A percentile compares a stretch with the other conserved stretches of the same genome.
Evolutionary conservation across 2,888 invertebrate genomes (phyloP).

Genomic region (Acanthosepion esculentum): DNA sequence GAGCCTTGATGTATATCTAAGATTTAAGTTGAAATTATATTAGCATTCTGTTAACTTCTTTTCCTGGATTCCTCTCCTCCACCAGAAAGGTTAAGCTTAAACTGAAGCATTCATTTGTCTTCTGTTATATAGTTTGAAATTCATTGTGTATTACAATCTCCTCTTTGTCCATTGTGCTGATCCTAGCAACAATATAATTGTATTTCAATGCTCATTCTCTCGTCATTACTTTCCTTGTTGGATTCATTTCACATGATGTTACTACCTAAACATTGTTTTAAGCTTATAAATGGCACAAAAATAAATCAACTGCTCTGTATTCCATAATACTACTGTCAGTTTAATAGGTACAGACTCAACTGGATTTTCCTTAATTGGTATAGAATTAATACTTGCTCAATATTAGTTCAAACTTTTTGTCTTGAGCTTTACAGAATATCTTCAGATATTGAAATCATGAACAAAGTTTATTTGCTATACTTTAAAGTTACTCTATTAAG

Average conservation of each 20-base stretch:
- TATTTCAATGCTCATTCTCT: too few species aligned
- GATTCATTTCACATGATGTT: too few species aligned
- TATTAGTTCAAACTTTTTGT: too few species aligned
- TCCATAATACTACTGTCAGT: neutral
- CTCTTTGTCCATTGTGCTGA: too few species aligned
- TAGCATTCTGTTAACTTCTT: too few species aligned
- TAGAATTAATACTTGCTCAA: neutral
- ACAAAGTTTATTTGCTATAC: neutral
- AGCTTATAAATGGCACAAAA: neutral
- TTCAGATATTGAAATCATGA: neutral
- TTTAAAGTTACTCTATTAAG: neutral
- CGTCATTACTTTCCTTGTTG: too few species aligned
- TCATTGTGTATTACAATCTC: too few species aligned
- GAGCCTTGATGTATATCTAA: neutral
- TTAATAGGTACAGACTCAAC: neutral
- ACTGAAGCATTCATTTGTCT: too few species aligned
- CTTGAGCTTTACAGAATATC: neutral
- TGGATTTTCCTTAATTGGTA: neutral
- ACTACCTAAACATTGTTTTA: neutral
- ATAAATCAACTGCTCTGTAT: neutral
- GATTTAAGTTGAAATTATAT: neutral
- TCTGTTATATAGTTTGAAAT: too few species aligned
- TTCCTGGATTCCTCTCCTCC: too few species aligned
- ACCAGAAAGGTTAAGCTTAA: too few species aligned
- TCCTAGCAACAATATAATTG: too few species aligned